Percentiles rank a stretch among this genome's conserved stretches.
These are phyloP conservation scores for Pristionchus japonicus DNA, from an alignment of 2,888 invertebrate species.

Conservation along the genomic window DNA sequence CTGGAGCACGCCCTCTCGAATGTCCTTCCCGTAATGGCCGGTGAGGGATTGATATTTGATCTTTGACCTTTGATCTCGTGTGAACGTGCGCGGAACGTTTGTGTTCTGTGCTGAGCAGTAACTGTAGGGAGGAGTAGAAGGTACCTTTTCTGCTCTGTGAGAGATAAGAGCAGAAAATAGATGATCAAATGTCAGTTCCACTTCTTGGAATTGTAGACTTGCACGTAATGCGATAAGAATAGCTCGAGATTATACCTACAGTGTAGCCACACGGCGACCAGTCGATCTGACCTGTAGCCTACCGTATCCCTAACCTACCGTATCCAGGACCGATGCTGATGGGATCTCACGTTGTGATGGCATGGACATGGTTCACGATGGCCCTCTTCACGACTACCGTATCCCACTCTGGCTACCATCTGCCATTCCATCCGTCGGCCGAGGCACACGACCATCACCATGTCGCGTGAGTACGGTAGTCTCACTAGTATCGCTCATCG, in stretches of 20 bases:
- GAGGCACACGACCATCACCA: constrained; percentile 91
- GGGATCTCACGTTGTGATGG: constrained; percentile 83
- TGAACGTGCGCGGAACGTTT: not conserved
- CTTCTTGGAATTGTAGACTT: not conserved
- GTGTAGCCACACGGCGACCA: not conserved
- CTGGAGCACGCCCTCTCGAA: constrained; percentile 80
- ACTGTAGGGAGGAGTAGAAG: not conserved
- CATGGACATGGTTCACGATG: constrained; percentile 83
- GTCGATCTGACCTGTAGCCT: not conserved
- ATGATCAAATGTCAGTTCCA: not conserved
- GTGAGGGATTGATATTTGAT: no score
- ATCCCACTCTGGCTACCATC: constrained; percentile 88
- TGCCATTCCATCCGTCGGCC: constrained; percentile 88
- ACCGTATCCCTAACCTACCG: not conserved
- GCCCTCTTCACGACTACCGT: constrained; percentile 86
- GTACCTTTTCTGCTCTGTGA: not conserved
- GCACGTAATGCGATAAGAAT: not conserved
- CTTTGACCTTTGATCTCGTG: constrained; percentile 12
- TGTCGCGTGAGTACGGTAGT: constrained; percentile 79
- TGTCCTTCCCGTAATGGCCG: constrained; percentile 83
- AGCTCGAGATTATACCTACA: not conserved
- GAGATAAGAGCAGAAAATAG: not conserved
- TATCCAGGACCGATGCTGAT: constrained; percentile 78
- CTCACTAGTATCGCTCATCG: not conserved
- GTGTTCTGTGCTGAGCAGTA: not conserved